phyloP scores from a whole-genome alignment of 2,797 vertebrate genomes.

The Anniella stebbinsi region DNA sequence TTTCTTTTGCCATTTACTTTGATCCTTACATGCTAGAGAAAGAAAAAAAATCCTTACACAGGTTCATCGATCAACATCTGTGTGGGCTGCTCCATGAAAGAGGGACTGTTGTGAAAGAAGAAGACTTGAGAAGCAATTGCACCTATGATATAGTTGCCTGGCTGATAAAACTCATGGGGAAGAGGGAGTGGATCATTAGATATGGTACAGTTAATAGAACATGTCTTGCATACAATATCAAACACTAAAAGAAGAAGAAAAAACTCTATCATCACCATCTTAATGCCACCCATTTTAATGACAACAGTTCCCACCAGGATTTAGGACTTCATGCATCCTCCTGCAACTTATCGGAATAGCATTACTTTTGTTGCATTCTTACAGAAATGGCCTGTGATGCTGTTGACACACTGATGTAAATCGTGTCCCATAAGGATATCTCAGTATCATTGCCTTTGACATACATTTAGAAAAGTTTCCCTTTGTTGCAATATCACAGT shows the following conservation, averaged over 20 bases:
- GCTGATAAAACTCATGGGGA: not conserved
- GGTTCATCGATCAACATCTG: not conserved
- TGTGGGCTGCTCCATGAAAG: not conserved
- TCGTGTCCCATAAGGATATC: not conserved
- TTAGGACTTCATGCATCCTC: not conserved
- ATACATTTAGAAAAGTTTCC: not conserved
- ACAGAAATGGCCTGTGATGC: not conserved
- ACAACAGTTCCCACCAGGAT: too few relatives aligned
- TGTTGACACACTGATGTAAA: not conserved
- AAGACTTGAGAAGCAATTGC: slow-evolving; percentile 2
- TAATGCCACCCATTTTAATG: too few relatives aligned
- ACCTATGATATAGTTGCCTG: not conserved
- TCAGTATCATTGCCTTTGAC: not conserved
- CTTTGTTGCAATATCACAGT: not conserved
- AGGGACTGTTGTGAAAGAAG: not conserved
- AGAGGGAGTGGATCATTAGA: not conserved
- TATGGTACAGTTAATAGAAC: not conserved
- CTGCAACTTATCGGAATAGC: not conserved
- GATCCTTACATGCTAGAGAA: not conserved
- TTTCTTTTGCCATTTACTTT: not conserved
- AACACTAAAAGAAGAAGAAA: not conserved
- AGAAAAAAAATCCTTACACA: not conserved
- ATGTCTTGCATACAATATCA: not conserved
- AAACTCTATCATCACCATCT: not conserved
- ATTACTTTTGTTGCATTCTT: not conserved